Base-by-base conservation (phyloP, 2,113 vertebrate genomes). In the Megalops atlanticus region DNA sequence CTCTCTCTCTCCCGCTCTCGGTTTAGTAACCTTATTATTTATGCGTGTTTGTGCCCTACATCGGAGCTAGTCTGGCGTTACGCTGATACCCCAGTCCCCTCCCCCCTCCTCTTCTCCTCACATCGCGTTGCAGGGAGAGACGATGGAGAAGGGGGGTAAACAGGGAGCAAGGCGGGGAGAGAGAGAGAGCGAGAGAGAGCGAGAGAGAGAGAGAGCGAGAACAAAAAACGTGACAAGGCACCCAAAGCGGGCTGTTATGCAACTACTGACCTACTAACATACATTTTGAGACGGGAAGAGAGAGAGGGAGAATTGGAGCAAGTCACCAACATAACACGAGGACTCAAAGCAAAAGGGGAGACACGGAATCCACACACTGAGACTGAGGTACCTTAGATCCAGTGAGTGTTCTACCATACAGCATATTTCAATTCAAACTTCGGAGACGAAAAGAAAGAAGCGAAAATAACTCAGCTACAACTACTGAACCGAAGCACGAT, bases 211-310 rank as follows among this genome's bases (percentile, higher is more conserved):
- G 87, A 91, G 45, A 49, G 45, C 8, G 45, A 49, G 45, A 49
- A 16, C 64, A 36, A 85, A 90, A 91, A 92, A 92, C 92, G 94
- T 94, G 93, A 94, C 93, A 87, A 92, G 93, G 93, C 92, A 93
- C 88, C 88, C 90, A 91, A 91, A 93, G 93, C 88, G 87, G 87
- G 89, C 85, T 93, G 92, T 95, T 95, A 94, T 93, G 94, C 93
- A 95, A 94, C 94, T 86, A 85, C 91, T 94, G 94, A 95, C 94
- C 94, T 92, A 95, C 94, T 95, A 94, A 94, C 94, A 95, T 92
- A 95, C 90, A 94, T 94, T 92, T 90, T 85, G 89, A 89, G 87
- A 89, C 86, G 82, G 86, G 39, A 81, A 73, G 88, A 77, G 89
- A 88, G 85, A 85, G 83, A 79, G 83, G 88, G 88, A 86, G 80